Percentiles rank a stretch among this genome's conserved stretches.
phyloP scores from a whole-genome alignment of 2,113 vertebrate species.

The Passer domesticus region DNA sequence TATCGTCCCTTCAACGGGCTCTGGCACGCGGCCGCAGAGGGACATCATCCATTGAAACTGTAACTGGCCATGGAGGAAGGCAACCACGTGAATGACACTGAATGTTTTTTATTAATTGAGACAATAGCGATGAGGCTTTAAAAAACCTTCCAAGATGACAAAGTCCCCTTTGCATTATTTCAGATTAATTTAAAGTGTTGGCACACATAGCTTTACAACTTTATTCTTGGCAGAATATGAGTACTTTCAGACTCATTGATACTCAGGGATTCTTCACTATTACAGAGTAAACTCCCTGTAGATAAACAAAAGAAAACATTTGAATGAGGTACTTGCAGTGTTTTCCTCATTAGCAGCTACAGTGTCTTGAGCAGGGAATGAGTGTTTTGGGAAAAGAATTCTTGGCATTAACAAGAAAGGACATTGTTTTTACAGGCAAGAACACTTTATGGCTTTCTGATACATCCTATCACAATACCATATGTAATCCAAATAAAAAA shows the following conservation, averaged over 20 bases:
- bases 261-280: slow-evolving; percentile 62
- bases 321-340: slow-evolving; percentile 60
- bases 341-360: slow-evolving; percentile 74
- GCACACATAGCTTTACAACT: slow-evolving; percentile 69
- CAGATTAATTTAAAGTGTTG: slow-evolving; percentile 70
- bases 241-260: slow-evolving; percentile 70
- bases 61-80: slow-evolving; percentile 6
- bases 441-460: slow-evolving; percentile 65
- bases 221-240: slow-evolving; percentile 71
- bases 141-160: slow-evolving; percentile 59
- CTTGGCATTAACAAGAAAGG: slow-evolving; percentile 73
- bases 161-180: slow-evolving; percentile 65
- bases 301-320: slow-evolving; percentile 74
- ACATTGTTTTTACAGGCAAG: slow-evolving; percentile 72
- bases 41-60: background rate
- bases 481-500: slow-evolving; percentile 71
- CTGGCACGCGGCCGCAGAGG: background rate
- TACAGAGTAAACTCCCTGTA: slow-evolving; percentile 62
- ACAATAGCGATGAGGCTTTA: slow-evolving; percentile 47
- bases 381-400: slow-evolving; percentile 68
- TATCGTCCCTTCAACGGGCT: background rate
- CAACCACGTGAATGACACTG: slow-evolving; percentile 15
- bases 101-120: slow-evolving; percentile 59
- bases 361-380: slow-evolving; percentile 66
- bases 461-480: slow-evolving; percentile 67